Evolutionary conservation across 2,113 vertebrate species (phyloP).

Genomic region (Indicator maculatus): DNA sequence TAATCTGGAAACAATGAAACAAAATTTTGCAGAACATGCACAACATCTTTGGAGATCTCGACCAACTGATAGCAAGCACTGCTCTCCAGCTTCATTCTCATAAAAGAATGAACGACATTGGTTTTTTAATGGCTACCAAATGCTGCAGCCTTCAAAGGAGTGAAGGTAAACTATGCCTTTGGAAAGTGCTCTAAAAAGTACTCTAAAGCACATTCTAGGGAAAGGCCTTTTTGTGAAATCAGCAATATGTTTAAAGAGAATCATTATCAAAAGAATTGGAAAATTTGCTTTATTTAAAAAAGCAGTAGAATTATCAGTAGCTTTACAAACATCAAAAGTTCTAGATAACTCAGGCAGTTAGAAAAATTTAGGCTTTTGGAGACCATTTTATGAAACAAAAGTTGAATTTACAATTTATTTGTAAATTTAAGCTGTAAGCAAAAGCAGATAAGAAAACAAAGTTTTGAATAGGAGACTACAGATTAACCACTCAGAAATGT

Average conservation of each 20-base stretch:
- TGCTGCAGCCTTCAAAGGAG: neutral
- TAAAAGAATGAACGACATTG: neutral
- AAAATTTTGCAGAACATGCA: neutral
- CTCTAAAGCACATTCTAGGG: neutral
- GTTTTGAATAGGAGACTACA: neutral
- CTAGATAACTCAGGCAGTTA: neutral
- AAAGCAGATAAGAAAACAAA: neutral
- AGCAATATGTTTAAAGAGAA: neutral
- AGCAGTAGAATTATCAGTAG: neutral
- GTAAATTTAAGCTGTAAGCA: neutral
- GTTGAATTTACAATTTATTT: neutral
- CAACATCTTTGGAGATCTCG: neutral
- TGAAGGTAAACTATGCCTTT: neutral
- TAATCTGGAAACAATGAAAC: neutral
- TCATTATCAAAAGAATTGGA: neutral
- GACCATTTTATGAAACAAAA: neutral
- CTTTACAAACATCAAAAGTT: neutral
- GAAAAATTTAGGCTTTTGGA: neutral
- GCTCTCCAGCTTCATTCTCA: neutral
- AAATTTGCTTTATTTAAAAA: neutral
- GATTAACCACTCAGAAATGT: neutral
- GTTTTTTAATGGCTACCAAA: neutral
- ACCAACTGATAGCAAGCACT: neutral
- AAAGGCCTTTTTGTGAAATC: neutral
- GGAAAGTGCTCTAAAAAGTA: neutral